These are phyloP conservation scores for Mizuhopecten yessoensis DNA, from an alignment of 1,140 invertebrate genomes.

Conservation along the genomic window DNA sequence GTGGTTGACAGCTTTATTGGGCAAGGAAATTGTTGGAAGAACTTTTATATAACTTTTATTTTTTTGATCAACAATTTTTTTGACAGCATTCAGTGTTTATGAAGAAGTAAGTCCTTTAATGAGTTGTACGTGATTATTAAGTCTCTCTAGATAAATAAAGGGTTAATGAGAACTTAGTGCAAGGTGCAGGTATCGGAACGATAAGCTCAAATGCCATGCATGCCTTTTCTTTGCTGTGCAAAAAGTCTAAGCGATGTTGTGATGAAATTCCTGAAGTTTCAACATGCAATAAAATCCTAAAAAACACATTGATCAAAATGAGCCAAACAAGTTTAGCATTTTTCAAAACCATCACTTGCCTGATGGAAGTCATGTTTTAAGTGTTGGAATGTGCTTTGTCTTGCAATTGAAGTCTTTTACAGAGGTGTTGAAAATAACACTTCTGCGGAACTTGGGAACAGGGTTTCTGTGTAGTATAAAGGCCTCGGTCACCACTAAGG, in stretches of 20 bases:
- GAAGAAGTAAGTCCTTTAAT: no score
- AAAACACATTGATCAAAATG: background rate
- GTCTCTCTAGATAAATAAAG: background rate
- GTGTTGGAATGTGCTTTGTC: background rate
- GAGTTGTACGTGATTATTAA: no score
- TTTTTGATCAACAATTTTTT: background rate
- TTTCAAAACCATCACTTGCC: background rate
- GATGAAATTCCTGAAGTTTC: background rate
- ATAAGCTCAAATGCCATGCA: background rate
- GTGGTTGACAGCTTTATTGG: background rate
- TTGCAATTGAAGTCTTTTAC: background rate
- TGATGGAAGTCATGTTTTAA: background rate
- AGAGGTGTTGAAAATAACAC: background rate
- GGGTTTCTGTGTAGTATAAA: background rate
- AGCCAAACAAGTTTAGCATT: background rate
- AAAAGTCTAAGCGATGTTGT: background rate
- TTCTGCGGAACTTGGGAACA: background rate
- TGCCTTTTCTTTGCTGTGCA: background rate
- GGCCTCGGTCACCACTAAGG: background rate
- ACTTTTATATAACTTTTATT: background rate
- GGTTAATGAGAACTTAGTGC: background rate
- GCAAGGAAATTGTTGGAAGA: background rate
- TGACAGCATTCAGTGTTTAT: background rate
- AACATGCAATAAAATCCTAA: background rate
- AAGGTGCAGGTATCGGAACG: background rate